Conservation (phyloP, 2,888 invertebrate genomes). For the Hirtodrosophila duncani region DNA sequence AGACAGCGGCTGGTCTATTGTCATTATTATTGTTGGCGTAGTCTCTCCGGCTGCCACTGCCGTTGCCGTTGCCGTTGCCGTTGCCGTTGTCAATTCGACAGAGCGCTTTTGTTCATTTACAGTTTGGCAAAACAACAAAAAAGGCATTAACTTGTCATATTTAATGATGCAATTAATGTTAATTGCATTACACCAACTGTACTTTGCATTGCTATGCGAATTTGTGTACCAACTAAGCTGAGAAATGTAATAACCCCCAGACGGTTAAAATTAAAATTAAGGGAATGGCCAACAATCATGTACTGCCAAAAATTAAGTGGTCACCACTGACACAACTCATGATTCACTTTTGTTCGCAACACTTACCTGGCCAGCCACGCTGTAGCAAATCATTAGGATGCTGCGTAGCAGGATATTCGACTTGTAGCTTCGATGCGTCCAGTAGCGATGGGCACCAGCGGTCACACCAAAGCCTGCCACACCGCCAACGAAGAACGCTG, state of each 20-base stretch:
- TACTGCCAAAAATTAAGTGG: constrained; percentile 1
- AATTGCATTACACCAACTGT: constrained; percentile 51
- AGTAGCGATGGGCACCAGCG: constrained; percentile 84
- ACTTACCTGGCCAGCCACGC: constrained; percentile 84
- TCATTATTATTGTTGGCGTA: constrained; percentile 12
- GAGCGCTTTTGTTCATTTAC: too few relatives aligned
- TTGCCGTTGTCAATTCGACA: constrained; percentile 31
- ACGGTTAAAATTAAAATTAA: too few relatives aligned
- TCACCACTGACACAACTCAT: too few relatives aligned
- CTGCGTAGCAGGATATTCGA: constrained; percentile 82
- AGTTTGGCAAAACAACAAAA: constrained; percentile 13
- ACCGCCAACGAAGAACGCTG: constrained; percentile 80
- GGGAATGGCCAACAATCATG: too few relatives aligned
- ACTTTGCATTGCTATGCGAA: too few relatives aligned
- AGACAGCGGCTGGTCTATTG: neutral
- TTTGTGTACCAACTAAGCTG: too few relatives aligned
- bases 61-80: neutral
- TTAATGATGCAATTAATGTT: constrained; percentile 69
- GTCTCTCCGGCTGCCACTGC: constrained; percentile 9
- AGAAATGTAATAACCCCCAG: too few relatives aligned
- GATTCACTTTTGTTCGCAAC: neutral
- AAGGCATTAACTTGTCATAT: constrained; percentile 59
- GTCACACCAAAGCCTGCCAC: constrained; percentile 84
- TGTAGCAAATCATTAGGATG: constrained; percentile 82
- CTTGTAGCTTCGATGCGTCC: constrained; percentile 85